Evolutionary conservation across 2,113 vertebrate genomes (phyloP).

Genomic region (Pontoporia blainvillei): DNA sequence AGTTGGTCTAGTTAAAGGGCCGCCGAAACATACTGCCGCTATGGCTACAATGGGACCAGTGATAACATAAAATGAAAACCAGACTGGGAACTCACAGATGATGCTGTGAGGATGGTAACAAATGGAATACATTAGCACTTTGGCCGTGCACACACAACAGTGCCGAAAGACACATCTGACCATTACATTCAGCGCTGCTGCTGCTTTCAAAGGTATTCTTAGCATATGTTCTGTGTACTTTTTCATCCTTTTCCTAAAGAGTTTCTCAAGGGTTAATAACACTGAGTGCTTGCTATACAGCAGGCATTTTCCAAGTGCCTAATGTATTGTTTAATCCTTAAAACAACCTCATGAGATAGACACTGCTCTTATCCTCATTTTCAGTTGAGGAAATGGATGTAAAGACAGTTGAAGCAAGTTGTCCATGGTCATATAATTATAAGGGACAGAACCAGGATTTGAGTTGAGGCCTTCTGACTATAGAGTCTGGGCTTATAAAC

Average conservation of each 20-base stretch:
- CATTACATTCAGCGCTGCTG: not conserved
- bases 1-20: not conserved
- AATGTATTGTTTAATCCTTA: not conserved
- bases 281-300: not conserved
- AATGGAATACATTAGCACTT: too few relatives aligned
- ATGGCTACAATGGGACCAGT: too few relatives aligned
- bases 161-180: not conserved
- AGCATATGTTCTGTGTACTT: not conserved
- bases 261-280: not conserved
- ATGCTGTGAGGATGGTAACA: not conserved
- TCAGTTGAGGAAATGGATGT: not conserved
- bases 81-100: not conserved
- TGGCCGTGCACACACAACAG: rapidly evolving
- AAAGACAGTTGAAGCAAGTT: not conserved
- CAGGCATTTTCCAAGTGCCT: not conserved
- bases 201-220: not conserved
- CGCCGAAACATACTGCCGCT: not conserved
- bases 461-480: not conserved
- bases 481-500: not conserved
- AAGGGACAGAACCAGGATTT: not conserved
- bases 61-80: not conserved
- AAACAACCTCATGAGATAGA: not conserved
- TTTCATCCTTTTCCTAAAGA: not conserved
- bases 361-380: not conserved
- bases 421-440: not conserved